Conservation (phyloP, 2,113 vertebrate species). For the Gobiocypris rarus region DNA sequence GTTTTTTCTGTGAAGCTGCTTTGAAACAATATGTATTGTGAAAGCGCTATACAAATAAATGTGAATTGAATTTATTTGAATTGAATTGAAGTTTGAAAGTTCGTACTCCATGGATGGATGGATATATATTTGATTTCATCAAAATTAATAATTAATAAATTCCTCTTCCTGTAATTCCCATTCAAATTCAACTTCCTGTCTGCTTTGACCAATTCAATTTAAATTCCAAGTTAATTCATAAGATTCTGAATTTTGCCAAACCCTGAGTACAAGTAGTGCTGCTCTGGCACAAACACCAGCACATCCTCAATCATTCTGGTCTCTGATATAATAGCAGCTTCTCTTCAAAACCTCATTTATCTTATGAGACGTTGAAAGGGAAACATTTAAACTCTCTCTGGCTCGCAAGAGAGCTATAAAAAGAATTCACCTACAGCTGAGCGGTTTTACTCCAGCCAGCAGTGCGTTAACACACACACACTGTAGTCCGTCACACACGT, state of each 20-base stretch:
- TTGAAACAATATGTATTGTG: too few species aligned
- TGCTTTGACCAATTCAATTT: background rate
- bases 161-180: background rate
- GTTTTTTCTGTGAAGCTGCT: too few species aligned
- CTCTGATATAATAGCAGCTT: slow-evolving; percentile 48
- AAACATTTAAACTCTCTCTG: slow-evolving; percentile 52
- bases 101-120: background rate
- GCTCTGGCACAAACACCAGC: slow-evolving; percentile 33
- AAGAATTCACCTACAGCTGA: slow-evolving; percentile 49
- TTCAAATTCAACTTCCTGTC: too few species aligned
- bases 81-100: too few species aligned
- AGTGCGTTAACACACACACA: background rate
- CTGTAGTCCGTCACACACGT: background rate
- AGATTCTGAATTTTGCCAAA: background rate
- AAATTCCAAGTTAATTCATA: slow-evolving; percentile 9
- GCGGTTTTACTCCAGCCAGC: slow-evolving; percentile 35
- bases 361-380: slow-evolving; percentile 52
- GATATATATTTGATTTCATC: background rate
- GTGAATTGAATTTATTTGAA: too few species aligned
- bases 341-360: slow-evolving; percentile 48
- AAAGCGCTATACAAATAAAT: too few species aligned
- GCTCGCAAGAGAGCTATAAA: slow-evolving; percentile 54
- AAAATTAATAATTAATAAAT: background rate
- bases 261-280: background rate
- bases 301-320: slow-evolving; percentile 32